Evolutionary conservation across 2,797 vertebrate genomes (phyloP).

Genomic region (Esox masquinongy): DNA sequence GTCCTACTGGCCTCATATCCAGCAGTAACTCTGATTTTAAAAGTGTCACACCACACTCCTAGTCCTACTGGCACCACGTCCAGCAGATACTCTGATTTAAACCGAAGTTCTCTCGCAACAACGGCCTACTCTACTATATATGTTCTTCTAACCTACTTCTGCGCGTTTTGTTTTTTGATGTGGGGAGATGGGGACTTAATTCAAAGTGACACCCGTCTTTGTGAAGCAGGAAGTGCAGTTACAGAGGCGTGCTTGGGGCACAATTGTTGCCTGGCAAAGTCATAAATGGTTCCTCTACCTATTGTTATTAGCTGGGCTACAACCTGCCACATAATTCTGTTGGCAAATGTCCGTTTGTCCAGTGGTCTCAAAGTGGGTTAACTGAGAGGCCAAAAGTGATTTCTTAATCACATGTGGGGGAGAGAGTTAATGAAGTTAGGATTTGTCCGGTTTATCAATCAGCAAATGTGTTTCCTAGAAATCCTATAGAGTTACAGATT

Average conservation of each 20-base stretch:
- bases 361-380: neutral
- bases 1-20: neutral
- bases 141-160: slow-evolving; percentile 22
- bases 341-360: slow-evolving; percentile 1
- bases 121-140: slow-evolving; percentile 12
- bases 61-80: neutral
- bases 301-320: neutral
- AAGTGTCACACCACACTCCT: too few species aligned
- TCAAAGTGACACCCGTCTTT: slow-evolving; percentile 18
- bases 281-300: neutral
- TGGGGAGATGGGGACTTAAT: slow-evolving; percentile 17
- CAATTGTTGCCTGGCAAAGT: neutral
- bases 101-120: slow-evolving; percentile 12
- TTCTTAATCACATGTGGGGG: neutral
- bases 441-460: neutral
- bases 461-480: neutral
- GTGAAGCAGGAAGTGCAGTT: slow-evolving; percentile 15
- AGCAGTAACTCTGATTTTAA: slow-evolving; percentile 1
- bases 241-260: neutral
- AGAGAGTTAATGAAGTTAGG: neutral
- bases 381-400: neutral
- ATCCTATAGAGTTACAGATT: too few species aligned
- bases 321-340: slow-evolving; percentile 10
- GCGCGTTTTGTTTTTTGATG: slow-evolving; percentile 14
- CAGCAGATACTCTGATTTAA: slow-evolving; percentile 1